Evolutionary conservation across 2,888 invertebrate genomes (phyloP), one percentile per base, ranked within the genome.

Genomic region (Hirtodrosophila duncani): DNA sequence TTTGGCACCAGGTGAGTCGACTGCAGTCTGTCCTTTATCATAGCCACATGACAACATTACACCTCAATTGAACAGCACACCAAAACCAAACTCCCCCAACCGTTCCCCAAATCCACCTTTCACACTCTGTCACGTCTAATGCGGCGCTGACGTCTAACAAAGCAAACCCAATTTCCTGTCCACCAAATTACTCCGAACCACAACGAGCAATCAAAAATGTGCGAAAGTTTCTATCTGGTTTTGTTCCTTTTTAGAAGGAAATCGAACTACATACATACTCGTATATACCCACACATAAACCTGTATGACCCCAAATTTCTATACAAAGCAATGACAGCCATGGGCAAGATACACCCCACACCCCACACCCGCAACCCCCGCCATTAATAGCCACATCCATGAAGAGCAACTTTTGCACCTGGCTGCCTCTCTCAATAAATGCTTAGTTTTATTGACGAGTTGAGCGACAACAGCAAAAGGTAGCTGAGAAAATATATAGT

Each of bases 1-100:
- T 83, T 90, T 94, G 85, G 90, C 94, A 71, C 94, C 94, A 89
- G 95, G 96, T 96, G 91, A 91, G 74, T 65, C 42, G 13, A 11
- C 46, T 17, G 38, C 43, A n/a, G n/a, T n/a, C n/a, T n/a, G n/a
- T n/a, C n/a, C n/a, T n/a, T n/a, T n/a, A n/a, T n/a, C n/a, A n/a
- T n/a, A n/a, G n/a, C n/a, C n/a, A n/a, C n/a, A 44, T 51, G 26
- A 50, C 34, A 21, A 36, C 26, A 58, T 31, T 37, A 37, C 14
- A 64, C 55, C 39, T 52, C 36, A 49, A 60, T 58, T 62, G 49
- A 42, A 55, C 34, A 43, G 49, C 61, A 67, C 56, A 29, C 43
- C 45, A 5, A 51, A 31, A 33, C 18, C 20, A 11, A 3, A 18
- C 37, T 11, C 10, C 29, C 30, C 30, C 14, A 17, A 27, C 14